Evolutionary conservation across 2,797 vertebrate species (phyloP).

Genomic region (Gadopsis bispinosus): DNA sequence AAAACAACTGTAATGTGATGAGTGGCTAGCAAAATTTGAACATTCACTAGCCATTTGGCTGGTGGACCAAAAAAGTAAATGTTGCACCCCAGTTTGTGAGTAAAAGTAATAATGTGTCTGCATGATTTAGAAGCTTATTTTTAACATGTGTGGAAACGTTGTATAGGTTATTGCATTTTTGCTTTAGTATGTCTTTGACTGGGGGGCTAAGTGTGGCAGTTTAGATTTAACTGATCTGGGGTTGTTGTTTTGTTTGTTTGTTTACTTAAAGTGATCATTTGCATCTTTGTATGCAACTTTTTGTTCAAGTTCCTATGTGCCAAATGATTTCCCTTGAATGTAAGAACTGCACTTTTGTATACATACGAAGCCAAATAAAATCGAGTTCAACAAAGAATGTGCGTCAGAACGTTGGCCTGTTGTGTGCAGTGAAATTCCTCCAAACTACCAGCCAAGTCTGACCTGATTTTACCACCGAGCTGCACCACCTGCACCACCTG

Average conservation of each 20-base stretch:
- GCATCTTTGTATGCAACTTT: neutral
- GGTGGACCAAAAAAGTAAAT: too few species aligned
- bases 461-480: slow-evolving; percentile 34
- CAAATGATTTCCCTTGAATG: neutral
- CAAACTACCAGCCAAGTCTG: slow-evolving; percentile 11
- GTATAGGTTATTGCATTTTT: neutral
- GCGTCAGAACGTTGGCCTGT: neutral
- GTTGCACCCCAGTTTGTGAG: neutral
- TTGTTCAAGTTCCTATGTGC: neutral
- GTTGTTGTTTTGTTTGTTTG: too few species aligned
- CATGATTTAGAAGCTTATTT: neutral
- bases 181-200: neutral
- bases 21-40: too few species aligned
- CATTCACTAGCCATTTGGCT: too few species aligned
- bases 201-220: neutral
- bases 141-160: neutral
- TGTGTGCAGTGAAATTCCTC: slow-evolving; percentile 27
- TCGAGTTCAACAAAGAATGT: slow-evolving; percentile 15
- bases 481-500: neutral
- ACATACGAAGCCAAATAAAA: slow-evolving; percentile 14
- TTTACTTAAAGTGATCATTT: neutral
- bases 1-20: too few species aligned
- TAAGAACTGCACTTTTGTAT: neutral
- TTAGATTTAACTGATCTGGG: neutral
- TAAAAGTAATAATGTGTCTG: neutral